These are phyloP conservation scores for Antitype chi DNA, from an alignment of 2,888 invertebrate genomes.

Conservation along the genomic window DNA sequence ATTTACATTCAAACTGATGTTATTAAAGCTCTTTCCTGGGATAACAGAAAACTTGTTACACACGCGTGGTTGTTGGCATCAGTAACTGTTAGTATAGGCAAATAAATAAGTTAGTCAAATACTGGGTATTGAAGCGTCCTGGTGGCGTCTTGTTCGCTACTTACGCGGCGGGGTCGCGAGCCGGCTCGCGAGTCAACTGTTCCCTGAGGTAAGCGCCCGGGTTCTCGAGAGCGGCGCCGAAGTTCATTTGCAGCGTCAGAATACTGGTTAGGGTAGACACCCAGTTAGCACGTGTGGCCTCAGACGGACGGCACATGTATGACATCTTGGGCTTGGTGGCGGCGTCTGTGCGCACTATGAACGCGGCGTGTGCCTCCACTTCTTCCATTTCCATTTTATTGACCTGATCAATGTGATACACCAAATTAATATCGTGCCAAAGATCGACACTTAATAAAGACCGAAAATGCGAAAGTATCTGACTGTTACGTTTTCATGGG, in stretches of 20 bases:
- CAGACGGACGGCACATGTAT: conserved; percentile 95
- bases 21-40: not conserved
- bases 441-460: not conserved
- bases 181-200: conserved; percentile 78
- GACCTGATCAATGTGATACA: conserved; percentile 91
- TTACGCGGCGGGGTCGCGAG: conserved; percentile 82
- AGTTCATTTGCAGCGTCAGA: conserved; percentile 97
- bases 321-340: conserved; percentile 94
- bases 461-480: not conserved
- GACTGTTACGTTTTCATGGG: not conserved
- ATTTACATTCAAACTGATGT: not conserved
- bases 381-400: conserved; percentile 98
- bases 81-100: conserved; percentile 14
- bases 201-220: conserved; percentile 92
- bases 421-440: conserved; percentile 18
- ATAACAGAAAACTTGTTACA: not conserved
- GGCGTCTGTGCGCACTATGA: conserved; percentile 93
- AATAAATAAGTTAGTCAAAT: conserved; percentile 31
- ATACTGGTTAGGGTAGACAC: conserved; percentile 95
- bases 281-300: conserved; percentile 96
- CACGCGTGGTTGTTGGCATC: conserved; percentile 25
- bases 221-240: conserved; percentile 98
- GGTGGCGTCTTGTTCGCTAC: conserved; percentile 67
- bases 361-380: conserved; percentile 79
- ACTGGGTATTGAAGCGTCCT: conserved; percentile 26